Percentiles rank a stretch among this genome's conserved stretches.
Evolutionary conservation across 2,888 invertebrate species (phyloP).

Genomic region (Ochropleura leucogaster): DNA sequence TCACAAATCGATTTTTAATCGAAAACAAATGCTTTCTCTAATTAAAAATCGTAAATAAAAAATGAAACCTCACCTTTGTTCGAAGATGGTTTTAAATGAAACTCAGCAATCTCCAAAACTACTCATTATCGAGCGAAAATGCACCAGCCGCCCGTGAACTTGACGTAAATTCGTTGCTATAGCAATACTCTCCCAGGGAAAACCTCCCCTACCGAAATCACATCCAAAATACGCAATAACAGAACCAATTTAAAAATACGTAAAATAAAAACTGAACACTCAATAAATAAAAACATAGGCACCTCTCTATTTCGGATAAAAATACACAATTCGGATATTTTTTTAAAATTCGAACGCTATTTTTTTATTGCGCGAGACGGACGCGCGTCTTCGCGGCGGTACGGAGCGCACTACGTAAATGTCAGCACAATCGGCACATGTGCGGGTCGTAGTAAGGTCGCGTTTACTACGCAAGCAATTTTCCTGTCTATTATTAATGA

Average conservation of each 20-base stretch:
- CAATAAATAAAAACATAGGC: constrained; percentile 69
- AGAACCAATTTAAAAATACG: constrained; percentile 62
- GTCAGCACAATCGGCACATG: constrained; percentile 89
- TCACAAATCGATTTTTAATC: constrained; percentile 33
- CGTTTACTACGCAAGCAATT: constrained; percentile 73
- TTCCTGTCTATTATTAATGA: constrained; percentile 62
- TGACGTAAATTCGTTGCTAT: constrained; percentile 85
- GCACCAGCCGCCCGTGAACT: constrained; percentile 90
- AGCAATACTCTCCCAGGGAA: constrained; percentile 85
- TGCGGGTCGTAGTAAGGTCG: constrained; percentile 83
- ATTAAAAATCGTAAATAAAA: constrained; percentile 23
- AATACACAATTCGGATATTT: constrained; percentile 67
- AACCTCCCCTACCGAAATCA: constrained; percentile 75
- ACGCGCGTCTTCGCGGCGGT: constrained; percentile 84
- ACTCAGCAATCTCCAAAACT: constrained; percentile 72
- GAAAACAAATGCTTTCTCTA: constrained; percentile 19
- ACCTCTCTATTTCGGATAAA: constrained; percentile 72
- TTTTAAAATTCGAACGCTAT: constrained; percentile 73
- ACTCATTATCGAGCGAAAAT: constrained; percentile 88
- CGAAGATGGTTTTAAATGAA: constrained; percentile 54
- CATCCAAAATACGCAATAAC: constrained; percentile 72
- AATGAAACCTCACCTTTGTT: constrained; percentile 61
- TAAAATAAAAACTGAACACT: constrained; percentile 60
- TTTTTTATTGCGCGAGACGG: constrained; percentile 70
- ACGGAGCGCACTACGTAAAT: constrained; percentile 89